Evolutionary conservation across 2,888 invertebrate species (phyloP).

Genomic region (Anarsia innoxiella): DNA sequence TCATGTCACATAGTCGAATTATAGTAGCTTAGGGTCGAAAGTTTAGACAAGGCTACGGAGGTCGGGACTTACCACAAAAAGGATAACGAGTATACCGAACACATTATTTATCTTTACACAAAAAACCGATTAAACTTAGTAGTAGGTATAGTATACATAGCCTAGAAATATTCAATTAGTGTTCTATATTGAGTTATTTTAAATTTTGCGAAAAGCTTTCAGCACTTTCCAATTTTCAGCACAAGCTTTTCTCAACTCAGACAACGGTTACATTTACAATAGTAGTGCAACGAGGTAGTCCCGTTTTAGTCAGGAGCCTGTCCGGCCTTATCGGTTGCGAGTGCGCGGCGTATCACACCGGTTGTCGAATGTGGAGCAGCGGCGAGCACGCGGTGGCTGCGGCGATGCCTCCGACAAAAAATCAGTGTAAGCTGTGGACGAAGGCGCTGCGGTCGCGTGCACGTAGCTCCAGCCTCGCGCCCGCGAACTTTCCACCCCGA

Average conservation of each 20-base stretch:
- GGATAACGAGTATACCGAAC: too few relatives aligned
- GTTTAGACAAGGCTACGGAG: too few relatives aligned
- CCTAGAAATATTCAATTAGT: too few relatives aligned
- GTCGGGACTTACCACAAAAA: too few relatives aligned
- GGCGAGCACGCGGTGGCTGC: conserved; percentile 55
- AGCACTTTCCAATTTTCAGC: too few relatives aligned
- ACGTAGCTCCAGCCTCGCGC: conserved; percentile 24
- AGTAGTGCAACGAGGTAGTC: too few relatives aligned
- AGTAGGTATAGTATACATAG: too few relatives aligned
- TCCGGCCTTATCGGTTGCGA: conserved; percentile 9
- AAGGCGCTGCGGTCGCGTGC: conserved; percentile 61
- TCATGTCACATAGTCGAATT: conserved; percentile 36
- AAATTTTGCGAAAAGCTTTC: too few relatives aligned
- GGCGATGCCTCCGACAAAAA: conserved; percentile 71
- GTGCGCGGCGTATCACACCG: conserved; percentile 57
- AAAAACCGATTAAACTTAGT: too few relatives aligned
- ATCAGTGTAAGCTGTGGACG: conserved; percentile 70
- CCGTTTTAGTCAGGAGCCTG: not conserved
- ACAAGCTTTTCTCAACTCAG: too few relatives aligned
- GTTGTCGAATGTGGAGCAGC: conserved; percentile 71
- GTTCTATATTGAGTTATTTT: too few relatives aligned
- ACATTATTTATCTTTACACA: too few relatives aligned
- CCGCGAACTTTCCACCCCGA: not conserved
- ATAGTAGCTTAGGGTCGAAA: conserved; percentile 38
- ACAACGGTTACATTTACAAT: not conserved